phyloP scores from a whole-genome alignment of 2,113 vertebrate genomes.

The Ascaphus truei region DNA sequence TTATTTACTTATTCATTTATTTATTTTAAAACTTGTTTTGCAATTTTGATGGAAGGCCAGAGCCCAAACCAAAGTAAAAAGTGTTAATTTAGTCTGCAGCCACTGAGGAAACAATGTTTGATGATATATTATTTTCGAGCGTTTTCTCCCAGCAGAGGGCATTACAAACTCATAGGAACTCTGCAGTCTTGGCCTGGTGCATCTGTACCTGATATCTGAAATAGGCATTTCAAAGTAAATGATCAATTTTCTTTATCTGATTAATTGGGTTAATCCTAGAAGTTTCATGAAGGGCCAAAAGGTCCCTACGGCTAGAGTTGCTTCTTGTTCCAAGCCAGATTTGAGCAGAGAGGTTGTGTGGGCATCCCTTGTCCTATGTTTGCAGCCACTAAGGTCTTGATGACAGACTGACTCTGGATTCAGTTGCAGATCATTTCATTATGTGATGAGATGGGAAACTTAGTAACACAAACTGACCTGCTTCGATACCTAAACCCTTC shows the following conservation, averaged over 20 bases:
- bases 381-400: constrained; percentile 44
- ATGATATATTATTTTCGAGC: background rate
- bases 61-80: too few species aligned
- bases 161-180: constrained; percentile 60
- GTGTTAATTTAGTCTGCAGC: too few species aligned
- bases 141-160: constrained; percentile 82
- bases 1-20: too few species aligned
- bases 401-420: constrained; percentile 56
- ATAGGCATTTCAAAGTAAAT: constrained; percentile 60
- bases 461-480: constrained; percentile 40
- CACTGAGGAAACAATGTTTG: background rate
- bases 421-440: constrained; percentile 47
- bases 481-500: constrained; percentile 40
- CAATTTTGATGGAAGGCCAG: background rate
- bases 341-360: constrained; percentile 47
- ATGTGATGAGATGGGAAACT: constrained; percentile 50
- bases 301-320: constrained; percentile 67
- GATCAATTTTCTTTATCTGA: constrained; percentile 80
- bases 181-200: constrained; percentile 36
- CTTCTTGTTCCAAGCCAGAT: constrained; percentile 53
- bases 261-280: constrained; percentile 86
- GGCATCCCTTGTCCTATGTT: constrained; percentile 43
- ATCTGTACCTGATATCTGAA: constrained; percentile 63
- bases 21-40: background rate
- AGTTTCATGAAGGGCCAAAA: constrained; percentile 72